Percentiles rank a stretch among this genome's conserved stretches.
Conservation (phyloP, 2,888 invertebrate genomes). For the Zootermopsis nevadensis region DNA sequence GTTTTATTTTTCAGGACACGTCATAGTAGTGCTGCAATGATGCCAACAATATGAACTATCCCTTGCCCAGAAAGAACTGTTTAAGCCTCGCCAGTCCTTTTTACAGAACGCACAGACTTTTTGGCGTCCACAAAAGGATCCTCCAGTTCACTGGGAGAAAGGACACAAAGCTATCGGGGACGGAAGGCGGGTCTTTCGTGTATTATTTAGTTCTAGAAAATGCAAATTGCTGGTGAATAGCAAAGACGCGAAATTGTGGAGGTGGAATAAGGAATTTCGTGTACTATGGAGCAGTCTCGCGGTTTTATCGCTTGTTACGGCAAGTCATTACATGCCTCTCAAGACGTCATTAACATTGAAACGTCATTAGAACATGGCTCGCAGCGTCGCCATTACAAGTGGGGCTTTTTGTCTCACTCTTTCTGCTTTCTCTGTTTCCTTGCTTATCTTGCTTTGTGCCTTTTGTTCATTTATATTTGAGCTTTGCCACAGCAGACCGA, state of each 20-base stretch:
- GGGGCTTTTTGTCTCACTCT: constrained; percentile 6
- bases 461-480: constrained; percentile 39
- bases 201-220: constrained; percentile 42
- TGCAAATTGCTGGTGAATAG: constrained; percentile 37
- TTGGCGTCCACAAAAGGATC: constrained; percentile 12
- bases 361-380: constrained; percentile 54
- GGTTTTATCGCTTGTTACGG: constrained; percentile 48
- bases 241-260: background rate
- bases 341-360: constrained; percentile 55
- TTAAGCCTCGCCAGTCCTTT: background rate
- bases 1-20: no score
- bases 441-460: constrained; percentile 31
- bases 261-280: background rate
- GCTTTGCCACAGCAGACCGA: constrained; percentile 39
- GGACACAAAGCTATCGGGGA: constrained; percentile 9
- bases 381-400: constrained; percentile 47
- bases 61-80: background rate
- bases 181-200: background rate
- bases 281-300: constrained; percentile 15
- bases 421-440: constrained; percentile 8
- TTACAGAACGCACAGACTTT: constrained; percentile 17
- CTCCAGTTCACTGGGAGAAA: background rate
- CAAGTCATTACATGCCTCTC: constrained; percentile 53
- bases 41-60: no score
- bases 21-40: no score